A percentile compares a stretch with the other conserved stretches of the same genome.
Conservation (phyloP, 2,888 invertebrate genomes). For the Mesorhabditis spiculigera region DNA sequence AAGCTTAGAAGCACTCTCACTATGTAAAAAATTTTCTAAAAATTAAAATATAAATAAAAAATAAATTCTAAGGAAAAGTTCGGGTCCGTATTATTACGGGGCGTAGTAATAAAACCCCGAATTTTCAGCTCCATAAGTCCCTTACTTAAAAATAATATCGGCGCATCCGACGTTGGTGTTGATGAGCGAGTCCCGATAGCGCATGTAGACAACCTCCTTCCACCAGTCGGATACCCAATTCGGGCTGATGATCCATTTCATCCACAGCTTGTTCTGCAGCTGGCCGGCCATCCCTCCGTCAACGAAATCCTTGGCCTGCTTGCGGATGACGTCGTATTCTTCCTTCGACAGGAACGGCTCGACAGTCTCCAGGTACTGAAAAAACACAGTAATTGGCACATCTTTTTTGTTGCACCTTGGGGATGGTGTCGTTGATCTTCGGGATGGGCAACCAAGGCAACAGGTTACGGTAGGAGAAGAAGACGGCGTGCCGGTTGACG, state of each 20-base stretch:
- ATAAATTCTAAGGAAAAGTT: no score
- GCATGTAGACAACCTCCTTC: slow-evolving; percentile 52
- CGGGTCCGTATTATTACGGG: no score
- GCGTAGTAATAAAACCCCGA: no score
- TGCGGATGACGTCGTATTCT: slow-evolving; percentile 26
- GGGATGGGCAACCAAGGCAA: slow-evolving; percentile 41
- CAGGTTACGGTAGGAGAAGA: slow-evolving; percentile 38
- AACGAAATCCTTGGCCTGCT: slow-evolving; percentile 39
- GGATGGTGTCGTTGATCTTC: slow-evolving; percentile 32
- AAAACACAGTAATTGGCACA: not conserved
- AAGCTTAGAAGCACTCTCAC: no score
- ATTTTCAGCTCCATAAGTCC: not conserved
- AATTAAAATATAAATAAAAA: no score
- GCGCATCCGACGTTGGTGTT: slow-evolving; percentile 47
- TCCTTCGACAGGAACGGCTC: slow-evolving; percentile 40
- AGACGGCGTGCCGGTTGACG: slow-evolving; percentile 30
- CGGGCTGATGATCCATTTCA: slow-evolving; percentile 45
- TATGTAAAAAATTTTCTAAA: no score
- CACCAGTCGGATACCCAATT: slow-evolving; percentile 52
- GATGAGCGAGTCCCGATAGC: slow-evolving; percentile 43
- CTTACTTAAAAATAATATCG: slow-evolving; percentile 20
- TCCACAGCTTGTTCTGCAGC: slow-evolving; percentile 45
- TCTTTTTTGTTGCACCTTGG: slow-evolving; percentile 14
- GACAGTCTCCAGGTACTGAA: slow-evolving; percentile 39
- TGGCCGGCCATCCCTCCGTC: slow-evolving; percentile 26